Base-by-base conservation (phyloP, 2,113 vertebrate species). In the Onychostruthus taczanowskii region DNA sequence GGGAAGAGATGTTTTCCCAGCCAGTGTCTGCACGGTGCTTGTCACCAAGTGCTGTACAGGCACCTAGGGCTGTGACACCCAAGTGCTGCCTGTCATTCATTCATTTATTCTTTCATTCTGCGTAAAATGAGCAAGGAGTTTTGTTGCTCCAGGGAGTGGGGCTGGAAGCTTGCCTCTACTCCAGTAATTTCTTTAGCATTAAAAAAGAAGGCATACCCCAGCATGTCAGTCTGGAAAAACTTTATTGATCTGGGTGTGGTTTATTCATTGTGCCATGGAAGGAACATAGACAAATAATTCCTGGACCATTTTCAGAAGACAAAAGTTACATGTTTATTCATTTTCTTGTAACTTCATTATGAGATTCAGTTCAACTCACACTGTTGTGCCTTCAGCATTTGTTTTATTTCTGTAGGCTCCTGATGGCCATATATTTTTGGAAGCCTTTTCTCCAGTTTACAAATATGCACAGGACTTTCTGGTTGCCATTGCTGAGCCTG, bases 401-500 rank as follows among this genome's bases (percentile, higher is more conserved):
- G 28, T 41, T 41, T 53, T 37, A 1, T 66, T 74, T 50, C 41
- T 81, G 0, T n/a, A 99, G 99, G 99, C 99, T 96, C 99, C 99
- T 2, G 99, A 99, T 96, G 99, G 99, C 33, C 99, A 99, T 94
- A 98, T 99, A 91, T 99, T 99, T 95, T 96, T 99, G 79, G 99
- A 99, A 97, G 99, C 99, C 12, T 99, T 99, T 96, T 99, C 99
- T 44, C 99, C 99, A 0, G 98, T 99, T 59, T 99, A 99, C 96
- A 99, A 98, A 87, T 99, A 99, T 0, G 99, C 99, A 1, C 99
- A 99, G 94, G 99, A 99, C 91, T 99, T 99, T 80, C 88, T 99
- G 92, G 99, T 99, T 70, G 99, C 99, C 23, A 99, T 99, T 55
- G 99, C 99, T 10, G 99, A 99, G 94, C 99, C 99, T 0, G 99